Evolutionary conservation across 2,888 invertebrate genomes (phyloP).

Genomic region (Parnassius mnemosyne): DNA sequence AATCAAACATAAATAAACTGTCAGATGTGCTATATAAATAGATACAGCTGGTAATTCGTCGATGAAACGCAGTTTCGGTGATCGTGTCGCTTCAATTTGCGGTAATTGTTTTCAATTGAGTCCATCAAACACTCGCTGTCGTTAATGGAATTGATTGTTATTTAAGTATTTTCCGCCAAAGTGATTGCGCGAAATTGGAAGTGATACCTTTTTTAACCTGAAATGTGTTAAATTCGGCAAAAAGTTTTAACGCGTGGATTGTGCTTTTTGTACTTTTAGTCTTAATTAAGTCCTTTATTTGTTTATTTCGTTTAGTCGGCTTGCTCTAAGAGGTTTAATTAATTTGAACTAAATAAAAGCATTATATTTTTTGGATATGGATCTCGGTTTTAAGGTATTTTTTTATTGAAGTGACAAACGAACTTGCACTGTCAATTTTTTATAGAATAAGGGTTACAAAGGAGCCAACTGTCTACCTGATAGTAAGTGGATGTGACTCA

Average conservation of each 20-base stretch:
- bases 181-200: slow-evolving; percentile 33
- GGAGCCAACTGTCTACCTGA: too few relatives aligned
- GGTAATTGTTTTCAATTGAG: slow-evolving; percentile 45
- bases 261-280: too few relatives aligned
- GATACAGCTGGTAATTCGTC: slow-evolving; percentile 20
- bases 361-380: too few relatives aligned
- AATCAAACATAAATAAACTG: neutral
- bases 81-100: slow-evolving; percentile 38
- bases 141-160: slow-evolving; percentile 43
- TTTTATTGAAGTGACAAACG: too few relatives aligned
- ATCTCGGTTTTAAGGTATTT: too few relatives aligned
- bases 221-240: slow-evolving; percentile 15
- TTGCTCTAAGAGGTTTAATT: too few relatives aligned
- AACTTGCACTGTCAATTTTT: too few relatives aligned
- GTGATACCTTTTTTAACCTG: slow-evolving; percentile 20
- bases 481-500: too few relatives aligned
- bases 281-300: too few relatives aligned
- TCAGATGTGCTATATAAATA: slow-evolving; percentile 1
- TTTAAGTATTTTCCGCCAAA: slow-evolving; percentile 23
- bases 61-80: slow-evolving; percentile 21
- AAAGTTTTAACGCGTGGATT: neutral
- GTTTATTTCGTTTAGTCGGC: too few relatives aligned
- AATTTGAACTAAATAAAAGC: too few relatives aligned
- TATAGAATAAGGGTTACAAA: too few relatives aligned
- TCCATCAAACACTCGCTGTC: slow-evolving; percentile 38